Percentiles rank a stretch among this genome's conserved stretches.
These are phyloP conservation scores for Penaeus chinensis DNA, from an alignment of 1,140 invertebrate genomes.

Conservation along the genomic window DNA sequence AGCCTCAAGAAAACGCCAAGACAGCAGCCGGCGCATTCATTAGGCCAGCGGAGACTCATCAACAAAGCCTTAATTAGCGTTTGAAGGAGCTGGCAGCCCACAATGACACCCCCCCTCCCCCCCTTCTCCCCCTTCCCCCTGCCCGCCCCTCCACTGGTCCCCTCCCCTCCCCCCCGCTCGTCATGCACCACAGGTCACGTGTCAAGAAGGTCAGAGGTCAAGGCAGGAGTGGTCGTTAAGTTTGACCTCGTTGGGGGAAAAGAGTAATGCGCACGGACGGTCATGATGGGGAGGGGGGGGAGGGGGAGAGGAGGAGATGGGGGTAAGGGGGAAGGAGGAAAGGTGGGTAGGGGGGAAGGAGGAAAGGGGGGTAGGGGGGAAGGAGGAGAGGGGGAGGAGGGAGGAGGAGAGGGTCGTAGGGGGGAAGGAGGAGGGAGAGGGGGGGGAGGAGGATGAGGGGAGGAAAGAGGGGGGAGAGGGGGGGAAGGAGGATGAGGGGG, in stretches of 20 bases:
- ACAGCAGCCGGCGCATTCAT: too few relatives aligned
- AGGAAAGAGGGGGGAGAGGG: not conserved
- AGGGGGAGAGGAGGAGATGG: not conserved
- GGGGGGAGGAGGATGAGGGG: not conserved
- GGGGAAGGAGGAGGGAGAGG: not conserved
- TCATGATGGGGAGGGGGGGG: constrained; percentile 13
- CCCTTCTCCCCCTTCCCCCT: not conserved
- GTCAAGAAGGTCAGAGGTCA: not conserved
- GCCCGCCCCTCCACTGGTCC: not conserved
- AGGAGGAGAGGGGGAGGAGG: not conserved
- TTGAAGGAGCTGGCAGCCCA: too few relatives aligned
- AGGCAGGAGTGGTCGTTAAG: not conserved
- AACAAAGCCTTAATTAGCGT: too few relatives aligned
- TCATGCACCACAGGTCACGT: not conserved
- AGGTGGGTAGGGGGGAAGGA: not conserved
- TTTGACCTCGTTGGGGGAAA: not conserved
- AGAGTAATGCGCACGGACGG: not conserved
- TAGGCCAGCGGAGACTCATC: too few relatives aligned
- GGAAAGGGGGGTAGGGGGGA: not conserved
- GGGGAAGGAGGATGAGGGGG: too few relatives aligned
- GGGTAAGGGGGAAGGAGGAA: not conserved
- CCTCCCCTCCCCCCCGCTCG: not conserved
- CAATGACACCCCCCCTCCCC: too few relatives aligned
- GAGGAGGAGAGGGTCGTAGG: not conserved
- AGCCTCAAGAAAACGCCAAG: too few relatives aligned